Base-by-base conservation (phyloP, 37 sponge, comb jelly and placozoan genomes). In the Lycopodina hypogea region DNA sequence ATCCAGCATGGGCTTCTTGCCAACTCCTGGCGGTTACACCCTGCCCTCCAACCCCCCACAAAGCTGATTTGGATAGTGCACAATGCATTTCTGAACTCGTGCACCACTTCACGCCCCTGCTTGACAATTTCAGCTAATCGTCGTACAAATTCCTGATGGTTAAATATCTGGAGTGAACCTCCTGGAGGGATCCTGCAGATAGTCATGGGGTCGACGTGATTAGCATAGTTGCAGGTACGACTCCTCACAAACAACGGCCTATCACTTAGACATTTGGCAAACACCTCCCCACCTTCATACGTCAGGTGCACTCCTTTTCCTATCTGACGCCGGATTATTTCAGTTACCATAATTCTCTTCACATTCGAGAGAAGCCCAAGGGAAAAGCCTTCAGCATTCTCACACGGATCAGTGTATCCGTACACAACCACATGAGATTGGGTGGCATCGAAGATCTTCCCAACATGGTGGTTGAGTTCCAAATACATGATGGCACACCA, bases 1-100 rank as follows among this genome's bases (percentile, higher is more conserved):
- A 96, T 85, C 97, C 97, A 96, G 58, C 97, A 96, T 0, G 97
- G 97, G 14, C 94, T 96, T 48, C 97, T 96, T 18, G 97, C 93
- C 52, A 96, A 89, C 53, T 93, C 94, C 60, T 96, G 97, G 50
- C 97, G 82, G 64, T 93, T 94, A 70, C 93, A 96, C 71, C 93
- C 97, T 0, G 97, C 94, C 0, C 97, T 94, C 97, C 97, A 96
- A 18, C 97, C 97, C 82, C 93, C 93, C 65, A 96, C 97, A 83
- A 96, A 96, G 76, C 97, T 96, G 78, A 96, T 88, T 32, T 94
- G 77, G 52, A 96, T 96, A n/a, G 94, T 90, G 69, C 97, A 96
- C 94, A 93, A n/a, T n/a, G n/a, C 91, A 35, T 96, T 93, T 8
- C 92, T 93, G 9, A 96, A 82, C 71, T 93, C 92, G 67, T 86